Conservation (phyloP, 2,888 invertebrate genomes). For the Tyria jacobaeae region DNA sequence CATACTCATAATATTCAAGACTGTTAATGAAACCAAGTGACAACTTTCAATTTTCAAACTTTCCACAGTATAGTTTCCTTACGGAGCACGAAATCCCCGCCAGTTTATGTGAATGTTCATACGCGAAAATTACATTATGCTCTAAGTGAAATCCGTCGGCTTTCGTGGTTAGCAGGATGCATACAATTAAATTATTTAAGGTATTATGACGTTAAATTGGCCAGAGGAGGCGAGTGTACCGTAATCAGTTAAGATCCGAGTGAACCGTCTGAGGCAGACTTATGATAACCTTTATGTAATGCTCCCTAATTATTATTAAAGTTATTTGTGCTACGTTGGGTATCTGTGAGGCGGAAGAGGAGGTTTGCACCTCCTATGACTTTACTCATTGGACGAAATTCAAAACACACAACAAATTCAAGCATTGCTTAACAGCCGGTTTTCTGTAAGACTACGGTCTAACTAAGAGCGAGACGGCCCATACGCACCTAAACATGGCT, state of each 20-base stretch:
- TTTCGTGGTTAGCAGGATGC: constrained; percentile 59
- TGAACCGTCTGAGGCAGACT: constrained; percentile 35
- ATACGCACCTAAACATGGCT: too few relatives aligned
- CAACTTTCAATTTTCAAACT: constrained; percentile 24
- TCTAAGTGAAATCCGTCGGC: constrained; percentile 57
- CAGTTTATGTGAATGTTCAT: constrained; percentile 44
- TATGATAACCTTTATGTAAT: constrained; percentile 26
- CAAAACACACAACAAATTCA: too few relatives aligned
- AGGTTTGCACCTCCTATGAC: too few relatives aligned
- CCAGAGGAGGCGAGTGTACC: constrained; percentile 51
- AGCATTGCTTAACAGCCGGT: too few relatives aligned
- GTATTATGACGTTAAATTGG: constrained; percentile 66
- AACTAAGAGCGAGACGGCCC: too few relatives aligned
- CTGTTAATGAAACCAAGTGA: constrained; percentile 12
- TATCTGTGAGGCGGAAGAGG: too few relatives aligned
- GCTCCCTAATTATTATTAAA: constrained; percentile 28
- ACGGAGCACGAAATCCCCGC: constrained; percentile 38
- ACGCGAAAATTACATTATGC: constrained; percentile 52
- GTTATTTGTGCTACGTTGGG: constrained; percentile 16
- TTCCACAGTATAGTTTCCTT: constrained; percentile 35
- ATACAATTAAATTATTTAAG: constrained; percentile 67
- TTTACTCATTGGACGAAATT: too few relatives aligned
- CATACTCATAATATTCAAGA: background rate
- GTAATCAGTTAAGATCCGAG: constrained; percentile 50
- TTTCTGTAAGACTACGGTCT: too few relatives aligned